Evolutionary conservation across 1,140 invertebrate genomes (phyloP).

Genomic region (Orchesella cincta): DNA sequence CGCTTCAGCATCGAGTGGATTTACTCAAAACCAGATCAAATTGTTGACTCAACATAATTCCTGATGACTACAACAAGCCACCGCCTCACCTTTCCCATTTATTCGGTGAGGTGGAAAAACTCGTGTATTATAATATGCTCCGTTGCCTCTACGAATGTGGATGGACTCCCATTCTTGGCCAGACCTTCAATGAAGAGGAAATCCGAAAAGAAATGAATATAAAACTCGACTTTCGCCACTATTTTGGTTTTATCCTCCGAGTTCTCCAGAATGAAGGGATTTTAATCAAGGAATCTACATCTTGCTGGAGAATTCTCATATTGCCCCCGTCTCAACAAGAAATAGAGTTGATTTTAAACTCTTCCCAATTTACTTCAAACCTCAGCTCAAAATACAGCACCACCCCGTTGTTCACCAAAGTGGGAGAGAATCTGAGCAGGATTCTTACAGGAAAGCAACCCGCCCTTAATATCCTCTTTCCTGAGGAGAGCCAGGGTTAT

Average conservation of each 20-base stretch:
- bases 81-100: too few relatives aligned
- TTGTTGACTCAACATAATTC: too few relatives aligned
- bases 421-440: background rate
- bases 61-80: too few relatives aligned
- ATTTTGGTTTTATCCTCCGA: background rate
- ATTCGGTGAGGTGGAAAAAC: too few relatives aligned
- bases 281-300: background rate
- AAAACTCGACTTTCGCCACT: background rate
- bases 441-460: constrained; percentile 12
- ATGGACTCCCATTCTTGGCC: background rate
- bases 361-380: background rate
- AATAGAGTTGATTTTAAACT: background rate
- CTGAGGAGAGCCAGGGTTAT: background rate
- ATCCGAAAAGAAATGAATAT: constrained; percentile 7
- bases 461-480: constrained; percentile 20
- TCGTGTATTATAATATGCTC: too few relatives aligned
- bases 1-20: background rate
- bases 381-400: background rate
- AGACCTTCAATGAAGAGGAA: background rate
- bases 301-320: background rate
- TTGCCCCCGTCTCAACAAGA: background rate
- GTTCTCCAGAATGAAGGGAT: constrained; percentile 7
- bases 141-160: constrained; percentile 21
- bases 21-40: too few relatives aligned
- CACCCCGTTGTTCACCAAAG: background rate